Evolutionary conservation across 1,140 invertebrate species (phyloP).

Genomic region (Helicoverpa zea): DNA sequence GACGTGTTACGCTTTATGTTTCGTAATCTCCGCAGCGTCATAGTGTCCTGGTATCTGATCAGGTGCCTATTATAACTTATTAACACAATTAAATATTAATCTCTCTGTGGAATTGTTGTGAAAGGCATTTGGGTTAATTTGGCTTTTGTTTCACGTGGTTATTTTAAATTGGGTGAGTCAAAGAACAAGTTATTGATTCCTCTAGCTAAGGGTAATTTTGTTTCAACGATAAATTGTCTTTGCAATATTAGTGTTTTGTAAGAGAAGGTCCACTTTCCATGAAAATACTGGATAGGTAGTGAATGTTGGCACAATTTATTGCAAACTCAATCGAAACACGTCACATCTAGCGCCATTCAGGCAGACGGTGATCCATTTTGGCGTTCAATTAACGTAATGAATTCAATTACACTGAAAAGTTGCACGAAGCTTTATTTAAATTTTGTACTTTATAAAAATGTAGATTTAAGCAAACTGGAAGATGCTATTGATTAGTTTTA

Average conservation of each 20-base stretch:
- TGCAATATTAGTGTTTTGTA: not conserved
- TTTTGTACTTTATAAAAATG: slow-evolving; percentile 30
- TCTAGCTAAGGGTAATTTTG: too few species aligned
- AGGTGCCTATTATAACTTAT: slow-evolving; percentile 35
- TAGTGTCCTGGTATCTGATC: slow-evolving; percentile 55
- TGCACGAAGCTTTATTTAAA: slow-evolving; percentile 32
- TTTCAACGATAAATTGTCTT: not conserved
- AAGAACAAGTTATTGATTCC: too few species aligned
- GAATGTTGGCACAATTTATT: slow-evolving; percentile 27
- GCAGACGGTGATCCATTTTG: slow-evolving; percentile 27
- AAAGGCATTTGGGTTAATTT: not conserved
- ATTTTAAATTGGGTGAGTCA: too few species aligned
- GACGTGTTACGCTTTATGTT: slow-evolving; percentile 55
- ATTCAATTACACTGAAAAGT: slow-evolving; percentile 29
- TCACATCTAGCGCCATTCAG: slow-evolving; percentile 21
- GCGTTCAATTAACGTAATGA: slow-evolving; percentile 42
- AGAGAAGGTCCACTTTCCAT: not conserved
- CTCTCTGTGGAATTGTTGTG: slow-evolving; percentile 10
- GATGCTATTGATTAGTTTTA: slow-evolving; percentile 16
- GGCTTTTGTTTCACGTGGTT: too few species aligned
- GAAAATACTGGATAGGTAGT: not conserved
- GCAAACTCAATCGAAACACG: not conserved
- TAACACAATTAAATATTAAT: slow-evolving; percentile 27
- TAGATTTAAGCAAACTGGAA: slow-evolving; percentile 16
- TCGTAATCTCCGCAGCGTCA: slow-evolving; percentile 51